These are phyloP conservation scores for Podarcis lilfordi DNA, from an alignment of 2,797 vertebrate genomes.

Conservation along the genomic window DNA sequence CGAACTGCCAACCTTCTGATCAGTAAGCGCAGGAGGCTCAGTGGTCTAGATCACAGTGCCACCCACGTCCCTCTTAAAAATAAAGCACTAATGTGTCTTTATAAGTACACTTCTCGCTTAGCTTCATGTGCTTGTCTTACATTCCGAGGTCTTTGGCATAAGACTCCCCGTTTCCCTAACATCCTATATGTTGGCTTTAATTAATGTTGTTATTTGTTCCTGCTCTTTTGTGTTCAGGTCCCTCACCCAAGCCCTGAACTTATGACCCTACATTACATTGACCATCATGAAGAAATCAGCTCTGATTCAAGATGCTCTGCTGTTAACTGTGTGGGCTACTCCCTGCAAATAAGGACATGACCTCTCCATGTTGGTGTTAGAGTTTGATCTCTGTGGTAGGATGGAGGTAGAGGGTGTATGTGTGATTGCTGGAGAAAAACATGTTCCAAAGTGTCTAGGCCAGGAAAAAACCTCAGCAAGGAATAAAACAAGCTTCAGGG, in stretches of 20 bases:
- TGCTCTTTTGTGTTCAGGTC: constrained; percentile 1
- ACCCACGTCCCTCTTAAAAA: no score
- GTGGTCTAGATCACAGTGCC: no score
- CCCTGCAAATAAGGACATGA: constrained; percentile 3
- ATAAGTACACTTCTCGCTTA: background rate
- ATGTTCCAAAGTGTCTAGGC: constrained; percentile 22
- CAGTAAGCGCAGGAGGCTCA: no score
- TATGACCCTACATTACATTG: background rate
- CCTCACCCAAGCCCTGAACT: background rate
- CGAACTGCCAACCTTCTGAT: no score
- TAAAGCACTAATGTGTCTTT: background rate
- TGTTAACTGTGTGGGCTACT: constrained; percentile 1
- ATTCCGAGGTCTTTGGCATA: background rate
- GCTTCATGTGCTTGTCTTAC: background rate
- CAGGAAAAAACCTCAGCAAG: background rate
- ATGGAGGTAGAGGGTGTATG: constrained; percentile 10
- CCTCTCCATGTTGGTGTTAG: constrained; percentile 30
- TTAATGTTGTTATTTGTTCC: constrained; percentile 10
- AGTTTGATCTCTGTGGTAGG: constrained; percentile 30
- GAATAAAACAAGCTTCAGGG: constrained; percentile 11
- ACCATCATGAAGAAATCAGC: background rate
- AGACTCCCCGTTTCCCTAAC: background rate
- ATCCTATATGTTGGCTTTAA: background rate
- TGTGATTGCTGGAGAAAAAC: constrained; percentile 49
- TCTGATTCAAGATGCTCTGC: background rate